Percentiles rank a stretch among this genome's conserved stretches.
phyloP scores from a whole-genome alignment of 2,113 vertebrate genomes.

The Rhadina sibilatrix region DNA sequence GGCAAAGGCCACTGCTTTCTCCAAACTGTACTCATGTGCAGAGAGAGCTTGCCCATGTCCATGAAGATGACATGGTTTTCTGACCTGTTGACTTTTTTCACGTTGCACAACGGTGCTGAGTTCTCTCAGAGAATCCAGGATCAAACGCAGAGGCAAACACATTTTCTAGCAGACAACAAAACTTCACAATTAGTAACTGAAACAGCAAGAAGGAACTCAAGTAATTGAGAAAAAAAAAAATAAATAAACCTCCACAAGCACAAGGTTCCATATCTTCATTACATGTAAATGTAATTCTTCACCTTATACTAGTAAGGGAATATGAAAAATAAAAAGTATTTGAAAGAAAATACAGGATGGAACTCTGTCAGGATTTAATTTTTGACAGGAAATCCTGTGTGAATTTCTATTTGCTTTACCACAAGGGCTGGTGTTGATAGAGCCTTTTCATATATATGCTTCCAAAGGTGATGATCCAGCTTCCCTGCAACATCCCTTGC shows the following conservation, averaged over 20 bases:
- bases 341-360: neutral
- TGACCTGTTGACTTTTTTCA: neutral
- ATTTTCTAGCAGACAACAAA: neutral
- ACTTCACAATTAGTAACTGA: neutral
- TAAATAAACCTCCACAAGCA: neutral
- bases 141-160: neutral
- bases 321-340: neutral
- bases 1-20: neutral
- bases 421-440: neutral
- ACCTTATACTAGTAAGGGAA: neutral
- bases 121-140: neutral
- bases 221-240: neutral
- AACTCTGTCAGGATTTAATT: neutral
- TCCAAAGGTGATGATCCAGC: neutral
- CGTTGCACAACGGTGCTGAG: neutral
- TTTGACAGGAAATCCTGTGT: neutral
- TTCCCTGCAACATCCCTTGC: neutral
- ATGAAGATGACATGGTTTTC: neutral
- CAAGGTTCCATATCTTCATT: neutral
- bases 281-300: neutral
- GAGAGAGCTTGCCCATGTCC: neutral
- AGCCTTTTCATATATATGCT: neutral
- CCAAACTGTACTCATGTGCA: rapidly evolving
- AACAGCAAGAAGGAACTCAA: neutral
- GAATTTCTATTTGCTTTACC: neutral